Evolutionary conservation across 2,113 vertebrate genomes (phyloP).

Genomic region (Podarcis cretensis): DNA sequence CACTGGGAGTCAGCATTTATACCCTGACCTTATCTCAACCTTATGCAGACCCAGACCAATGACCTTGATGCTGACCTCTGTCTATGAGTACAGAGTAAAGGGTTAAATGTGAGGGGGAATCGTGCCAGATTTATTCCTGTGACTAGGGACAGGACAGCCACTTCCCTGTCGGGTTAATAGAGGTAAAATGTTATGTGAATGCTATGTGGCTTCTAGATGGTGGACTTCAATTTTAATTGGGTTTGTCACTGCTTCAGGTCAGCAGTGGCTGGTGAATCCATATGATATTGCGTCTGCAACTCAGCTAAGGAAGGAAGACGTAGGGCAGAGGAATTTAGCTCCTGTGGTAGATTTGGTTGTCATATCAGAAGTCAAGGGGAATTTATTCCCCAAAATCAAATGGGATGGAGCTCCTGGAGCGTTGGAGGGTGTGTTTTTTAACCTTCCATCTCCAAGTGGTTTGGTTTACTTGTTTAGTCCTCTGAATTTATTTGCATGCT

Average conservation of each 20-base stretch:
- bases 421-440: too few species aligned
- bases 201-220: not conserved
- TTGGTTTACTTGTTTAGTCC: not conserved
- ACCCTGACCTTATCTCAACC: not conserved
- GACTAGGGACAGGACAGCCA: too few species aligned
- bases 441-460: too few species aligned
- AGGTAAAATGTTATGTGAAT: not conserved
- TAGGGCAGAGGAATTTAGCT: not conserved
- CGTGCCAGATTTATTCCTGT: too few species aligned
- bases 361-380: not conserved
- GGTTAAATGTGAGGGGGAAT: not conserved
- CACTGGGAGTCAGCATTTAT: not conserved
- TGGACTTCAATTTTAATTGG: not conserved
- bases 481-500: not conserved
- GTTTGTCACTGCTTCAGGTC: not conserved
- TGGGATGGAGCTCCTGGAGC: not conserved
- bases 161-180: not conserved
- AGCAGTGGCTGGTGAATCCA: not conserved
- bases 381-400: not conserved
- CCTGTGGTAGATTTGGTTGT: not conserved
- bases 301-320: not conserved
- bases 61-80: not conserved
- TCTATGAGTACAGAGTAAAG: not conserved
- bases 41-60: not conserved
- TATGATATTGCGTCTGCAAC: not conserved